These are phyloP conservation scores for Eonycteris spelaea DNA, from an alignment of 2,113 vertebrate species.

Conservation along the genomic window DNA sequence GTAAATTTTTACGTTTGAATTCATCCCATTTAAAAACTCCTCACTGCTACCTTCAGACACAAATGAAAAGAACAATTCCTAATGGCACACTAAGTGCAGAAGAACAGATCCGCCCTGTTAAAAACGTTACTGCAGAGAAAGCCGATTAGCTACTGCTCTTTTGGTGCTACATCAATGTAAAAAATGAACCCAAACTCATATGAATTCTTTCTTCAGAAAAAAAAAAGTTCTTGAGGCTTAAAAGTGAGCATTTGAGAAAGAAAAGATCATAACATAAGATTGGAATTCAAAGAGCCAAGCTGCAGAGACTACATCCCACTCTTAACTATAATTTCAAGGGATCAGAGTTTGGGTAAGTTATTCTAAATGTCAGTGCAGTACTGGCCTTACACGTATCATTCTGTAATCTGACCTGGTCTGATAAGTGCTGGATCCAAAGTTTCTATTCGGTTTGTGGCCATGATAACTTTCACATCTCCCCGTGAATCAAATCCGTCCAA, in stretches of 20 bases:
- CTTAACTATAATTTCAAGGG: neutral
- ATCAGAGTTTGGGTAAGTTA: neutral
- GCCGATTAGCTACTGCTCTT: neutral
- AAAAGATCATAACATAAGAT: neutral
- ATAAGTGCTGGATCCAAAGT: slow-evolving; percentile 97
- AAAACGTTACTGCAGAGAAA: neutral
- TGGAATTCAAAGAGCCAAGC: neutral
- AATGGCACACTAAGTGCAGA: neutral
- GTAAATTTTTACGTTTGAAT: neutral
- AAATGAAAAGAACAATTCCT: neutral
- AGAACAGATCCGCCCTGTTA: neutral
- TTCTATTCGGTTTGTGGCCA: slow-evolving; percentile 99
- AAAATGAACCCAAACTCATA: neutral
- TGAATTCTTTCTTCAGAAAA: neutral
- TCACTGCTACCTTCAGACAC: neutral
- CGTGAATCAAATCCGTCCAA: slow-evolving; percentile 97
- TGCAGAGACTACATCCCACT: fast-evolving
- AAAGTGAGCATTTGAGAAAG: neutral
- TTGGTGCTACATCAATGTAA: neutral
- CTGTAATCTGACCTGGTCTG: slow-evolving; percentile 88
- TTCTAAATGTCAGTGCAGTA: neutral
- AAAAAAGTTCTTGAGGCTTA: neutral
- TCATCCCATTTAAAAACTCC: neutral
- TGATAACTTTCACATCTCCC: slow-evolving; percentile 98
- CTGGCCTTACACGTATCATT: neutral